Conservation (phyloP, 2,888 invertebrate genomes). For the Griposia aprilina region DNA sequence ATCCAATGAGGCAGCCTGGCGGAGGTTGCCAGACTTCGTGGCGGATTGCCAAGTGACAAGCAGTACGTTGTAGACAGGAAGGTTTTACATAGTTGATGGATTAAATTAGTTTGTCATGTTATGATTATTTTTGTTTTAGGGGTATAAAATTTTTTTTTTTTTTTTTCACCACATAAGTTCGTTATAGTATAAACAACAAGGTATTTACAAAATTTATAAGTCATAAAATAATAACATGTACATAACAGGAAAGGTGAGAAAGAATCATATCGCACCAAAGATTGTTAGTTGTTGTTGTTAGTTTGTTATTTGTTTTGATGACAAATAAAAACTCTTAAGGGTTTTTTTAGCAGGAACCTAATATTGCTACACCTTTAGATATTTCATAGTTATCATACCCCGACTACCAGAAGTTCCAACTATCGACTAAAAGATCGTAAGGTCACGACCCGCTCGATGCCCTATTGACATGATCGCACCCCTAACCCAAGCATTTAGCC, state of each 20-base stretch:
- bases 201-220: neutral
- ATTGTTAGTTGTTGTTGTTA: too few species aligned
- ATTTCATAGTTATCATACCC: neutral
- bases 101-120: conserved; percentile 16
- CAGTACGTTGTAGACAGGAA: conserved; percentile 15
- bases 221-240: too few species aligned
- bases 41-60: conserved; percentile 58
- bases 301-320: neutral
- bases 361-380: too few species aligned
- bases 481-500: neutral
- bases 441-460: neutral
- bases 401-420: neutral
- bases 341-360: too few species aligned
- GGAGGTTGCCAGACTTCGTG: conserved; percentile 49
- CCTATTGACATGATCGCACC: neutral
- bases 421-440: too few species aligned
- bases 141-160: neutral
- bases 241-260: neutral
- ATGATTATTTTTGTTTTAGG: neutral
- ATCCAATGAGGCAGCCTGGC: conserved; percentile 28
- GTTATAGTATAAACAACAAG: neutral
- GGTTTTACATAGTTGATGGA: conserved; percentile 21
- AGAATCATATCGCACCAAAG: neutral
- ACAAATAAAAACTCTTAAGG: neutral
- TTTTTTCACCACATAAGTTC: neutral